Base-by-base conservation (phyloP, 2,888 invertebrate genomes). In the Lepidonotus clava region DNA sequence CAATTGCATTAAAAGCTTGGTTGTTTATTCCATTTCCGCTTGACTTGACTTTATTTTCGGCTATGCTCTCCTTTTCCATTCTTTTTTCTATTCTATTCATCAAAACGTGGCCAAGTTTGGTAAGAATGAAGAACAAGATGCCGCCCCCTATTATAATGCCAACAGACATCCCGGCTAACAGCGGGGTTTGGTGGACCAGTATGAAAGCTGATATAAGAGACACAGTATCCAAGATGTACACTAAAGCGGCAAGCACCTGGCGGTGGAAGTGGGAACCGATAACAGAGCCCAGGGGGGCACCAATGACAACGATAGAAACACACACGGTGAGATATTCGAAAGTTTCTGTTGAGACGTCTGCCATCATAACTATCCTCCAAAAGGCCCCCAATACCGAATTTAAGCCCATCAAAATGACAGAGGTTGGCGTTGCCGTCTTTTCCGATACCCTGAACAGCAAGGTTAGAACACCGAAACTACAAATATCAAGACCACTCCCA, bases 381-480 rank as follows among this genome's bases (percentile, higher is more conserved):
- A 91, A 90, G 28, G 91, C 38, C 6, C 90, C 88, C 41, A 91
- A 89, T 36, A 92, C 87, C 38, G 91, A 88, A 61, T 87, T 88
- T 21, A 46, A 53, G 0, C 92, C 93, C 91, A 93, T 92, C 8
- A 92, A 87, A 14, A 92, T 89, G 32, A 92, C 91, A 0, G 92
- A 92, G 0, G 92, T 92, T 18, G 92, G 92, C 18, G 93, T 93
- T 6, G 93, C 92, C 6, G 90, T 90, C 87, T 93, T 93, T 66
- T 89, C 89, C 28, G 86, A 61, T 2, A 89, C 87, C 6, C 89
- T 41, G n/a, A 89, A 89, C n/a, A 89, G 83, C 41, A 89, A 76
- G 0, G 90, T 90, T 32, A 90, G 87, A 14, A 91, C 86, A n/a
- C 92, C 91, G 85, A 89, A 89, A 56, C 90, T 90, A 56, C 92